Conservation (phyloP, 2,888 invertebrate species). For the Dryocosmus kuriphilus region DNA sequence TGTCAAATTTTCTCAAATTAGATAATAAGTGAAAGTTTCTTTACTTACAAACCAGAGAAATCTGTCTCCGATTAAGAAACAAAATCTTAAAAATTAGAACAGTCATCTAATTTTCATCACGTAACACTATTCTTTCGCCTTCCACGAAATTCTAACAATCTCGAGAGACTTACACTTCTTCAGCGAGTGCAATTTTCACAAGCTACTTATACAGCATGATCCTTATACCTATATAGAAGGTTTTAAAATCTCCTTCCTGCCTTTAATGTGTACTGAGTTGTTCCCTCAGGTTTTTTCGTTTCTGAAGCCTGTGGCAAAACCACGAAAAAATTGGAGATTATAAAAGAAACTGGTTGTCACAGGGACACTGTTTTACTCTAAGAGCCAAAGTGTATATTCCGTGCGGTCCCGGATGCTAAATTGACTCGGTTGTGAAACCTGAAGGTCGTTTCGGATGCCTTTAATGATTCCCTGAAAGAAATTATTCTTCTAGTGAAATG, state of each 20-base stretch:
- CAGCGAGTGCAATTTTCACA: neutral
- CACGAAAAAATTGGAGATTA: neutral
- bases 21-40: neutral
- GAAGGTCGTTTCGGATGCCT: conserved; percentile 9
- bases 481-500: conserved; percentile 29
- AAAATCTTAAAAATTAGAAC: neutral
- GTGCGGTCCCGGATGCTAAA: conserved; percentile 18
- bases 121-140: neutral
- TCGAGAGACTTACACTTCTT: neutral
- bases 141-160: neutral
- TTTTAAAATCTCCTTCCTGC: neutral
- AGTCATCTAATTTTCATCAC: neutral
- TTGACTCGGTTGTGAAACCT: conserved; percentile 21
- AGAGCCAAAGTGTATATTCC: conserved; percentile 15
- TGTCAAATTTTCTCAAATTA: neutral
- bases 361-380: neutral
- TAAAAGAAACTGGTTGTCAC: conserved; percentile 8
- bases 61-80: neutral
- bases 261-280: neutral
- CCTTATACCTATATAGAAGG: neutral
- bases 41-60: neutral
- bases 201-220: neutral
- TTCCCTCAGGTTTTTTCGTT: neutral
- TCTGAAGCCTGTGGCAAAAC: neutral
- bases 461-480: conserved; percentile 28